Base-by-base conservation (phyloP, 2,797 vertebrate species). In the Vultur gryphus region DNA sequence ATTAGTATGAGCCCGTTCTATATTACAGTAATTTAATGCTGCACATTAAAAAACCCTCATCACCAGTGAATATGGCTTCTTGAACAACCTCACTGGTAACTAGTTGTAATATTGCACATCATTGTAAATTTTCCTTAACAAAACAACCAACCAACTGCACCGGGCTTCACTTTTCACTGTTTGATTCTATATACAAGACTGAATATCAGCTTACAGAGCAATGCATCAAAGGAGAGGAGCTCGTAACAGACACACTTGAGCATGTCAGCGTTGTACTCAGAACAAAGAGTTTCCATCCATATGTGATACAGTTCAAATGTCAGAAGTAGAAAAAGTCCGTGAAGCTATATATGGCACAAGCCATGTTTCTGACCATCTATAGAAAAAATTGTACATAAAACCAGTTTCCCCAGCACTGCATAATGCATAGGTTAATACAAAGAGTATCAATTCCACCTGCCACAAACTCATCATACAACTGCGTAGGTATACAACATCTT, bases 401-500 rank as follows among this genome's bases (percentile, higher is more conserved):
- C 19, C 24, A 33, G 29, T 41, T 54, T 76, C 33, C 28, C 46
- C 46, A 75, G 57, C 29, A 15, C 11, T 24, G 29, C 24, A 13
- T 19, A 55, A 67, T 4, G 52, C 16, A 54, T 33, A 48, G 43
- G 31, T 80, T 46, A 59, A 48, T 17, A 13, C 76, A 62, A 49
- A 66, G 31, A 61, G 12, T 3, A 64, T 13, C 35, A 9, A 2
- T 21, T 58, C 26, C 49, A 33, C 16, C 41, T 65, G 70, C 62
- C 48, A 48, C 88, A 89, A 72, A 72, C 58, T 91, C n/a, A 4
- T 97, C 94, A 99, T 28, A 99, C 86, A 73, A 91, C 97, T 49
- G 97, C 98, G 11, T 99, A 97, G 4, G 98, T 99, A 29, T 98
- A 98, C 57, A 99, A 70, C 51, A 99, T 95, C 77, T 97, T 98